Evolutionary conservation across 2,888 invertebrate species (phyloP), one percentile per base, ranked within the genome.

Genomic region (Leucozona laternaria): DNA sequence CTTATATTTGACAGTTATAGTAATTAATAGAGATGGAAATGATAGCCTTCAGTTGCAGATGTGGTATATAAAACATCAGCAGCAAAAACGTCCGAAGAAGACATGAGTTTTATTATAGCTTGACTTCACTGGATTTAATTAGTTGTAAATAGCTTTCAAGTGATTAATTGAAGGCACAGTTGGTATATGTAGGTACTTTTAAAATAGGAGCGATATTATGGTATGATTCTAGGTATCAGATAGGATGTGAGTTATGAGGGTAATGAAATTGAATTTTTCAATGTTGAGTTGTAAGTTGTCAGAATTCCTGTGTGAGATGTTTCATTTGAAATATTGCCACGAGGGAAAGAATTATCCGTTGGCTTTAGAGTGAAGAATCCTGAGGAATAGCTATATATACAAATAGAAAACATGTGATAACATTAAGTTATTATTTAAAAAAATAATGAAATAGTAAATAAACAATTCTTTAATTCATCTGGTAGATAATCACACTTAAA

Each of bases 191-290:
- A n/a, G n/a, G n/a, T n/a, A n/a, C n/a, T 50, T 34, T 50, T 20
- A 60, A 60, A 60, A 60, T 60, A 81, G 20, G 17, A 77, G 17
- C 13, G 25, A 62, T 53, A 28, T 55, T 81, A 37, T 25, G 15
- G 28, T 25, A 37, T 15, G 17, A 60, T 60, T 60, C 22, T 58
- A 50, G 13, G 48, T 22, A 75, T 84, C 75, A 58, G 79, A 79
- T 75, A 34, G 34, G 60, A 45, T 13, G 17, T 57, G 80, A 85
- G 72, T 76, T 76, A 85, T 77, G 84, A 72, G 66, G 25, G 77
- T 72, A 81, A 85, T 81, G 77, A 77, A 81, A 77, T 73, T 68
- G 58, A 80, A 68, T 81, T 81, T 81, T 85, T 73, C 72, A 28
- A 45, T 48, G 71, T 72, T 79, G 70, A 28, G 58, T 53, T 71